Percentiles rank a stretch among this genome's conserved stretches.
Evolutionary conservation across 2,113 vertebrate genomes (phyloP).

Genomic region (Callorhinus ursinus): DNA sequence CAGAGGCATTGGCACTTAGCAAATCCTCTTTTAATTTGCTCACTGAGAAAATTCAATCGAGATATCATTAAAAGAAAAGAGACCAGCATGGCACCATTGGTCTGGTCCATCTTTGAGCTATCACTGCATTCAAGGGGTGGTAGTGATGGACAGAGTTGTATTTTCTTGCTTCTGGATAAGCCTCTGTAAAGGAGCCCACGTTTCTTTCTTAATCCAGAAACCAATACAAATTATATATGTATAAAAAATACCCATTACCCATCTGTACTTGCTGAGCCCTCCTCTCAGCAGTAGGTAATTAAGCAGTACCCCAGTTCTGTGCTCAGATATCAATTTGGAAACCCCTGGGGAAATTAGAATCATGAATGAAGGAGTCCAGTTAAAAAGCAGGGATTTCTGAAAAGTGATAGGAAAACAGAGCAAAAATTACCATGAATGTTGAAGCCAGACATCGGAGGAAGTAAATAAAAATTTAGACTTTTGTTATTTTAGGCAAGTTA

Average conservation of each 20-base stretch:
- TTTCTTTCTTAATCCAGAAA: conserved; percentile 2
- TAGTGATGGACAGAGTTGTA: neutral
- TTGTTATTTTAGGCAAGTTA: neutral
- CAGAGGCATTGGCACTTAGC: conserved; percentile 60
- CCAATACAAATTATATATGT: neutral
- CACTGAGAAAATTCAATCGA: conserved; percentile 62
- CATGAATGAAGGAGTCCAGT: neutral
- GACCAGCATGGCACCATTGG: neutral
- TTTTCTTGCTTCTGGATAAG: conserved; percentile 18
- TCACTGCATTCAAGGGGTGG: neutral
- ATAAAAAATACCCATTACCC: neutral
- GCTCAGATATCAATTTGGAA: neutral
- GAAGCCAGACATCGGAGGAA: neutral
- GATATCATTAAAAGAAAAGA: conserved; percentile 66
- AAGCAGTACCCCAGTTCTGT: neutral
- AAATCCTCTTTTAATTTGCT: conserved; percentile 74
- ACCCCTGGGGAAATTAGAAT: neutral
- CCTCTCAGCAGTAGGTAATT: neutral
- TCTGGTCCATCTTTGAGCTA: neutral
- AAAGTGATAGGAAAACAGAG: neutral
- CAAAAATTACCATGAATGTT: neutral
- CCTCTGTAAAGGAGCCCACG: neutral
- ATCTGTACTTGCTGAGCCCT: neutral
- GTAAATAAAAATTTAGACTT: conserved; percentile 19
- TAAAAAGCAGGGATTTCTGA: neutral